Evolutionary conservation across 2,113 vertebrate species (phyloP), one percentile per base, ranked within the genome.

Genomic region (Irena cyanogastra): DNA sequence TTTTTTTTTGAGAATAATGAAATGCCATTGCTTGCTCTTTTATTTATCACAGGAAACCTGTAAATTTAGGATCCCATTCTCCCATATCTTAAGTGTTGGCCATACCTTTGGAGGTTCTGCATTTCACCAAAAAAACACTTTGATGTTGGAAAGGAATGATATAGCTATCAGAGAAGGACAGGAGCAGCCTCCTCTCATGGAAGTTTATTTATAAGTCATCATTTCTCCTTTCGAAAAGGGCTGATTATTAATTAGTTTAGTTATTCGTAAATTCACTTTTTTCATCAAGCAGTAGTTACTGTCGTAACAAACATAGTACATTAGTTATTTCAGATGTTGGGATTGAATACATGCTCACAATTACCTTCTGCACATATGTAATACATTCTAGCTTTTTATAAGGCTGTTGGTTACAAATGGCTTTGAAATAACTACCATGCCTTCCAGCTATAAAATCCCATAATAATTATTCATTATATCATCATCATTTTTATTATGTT

Each of bases 341-440:
- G 47, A 42, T 90, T 96, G 89, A 77, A 70, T 89, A 70, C n/a
- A 61, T 16, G 23, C 49, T 93, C 0, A 0, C 69, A 89, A 75
- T 87, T 95, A 95, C 92, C 90, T 96, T 96, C 90, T 84, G 83
- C 86, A 95, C 94, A 95, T 94, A 86, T 96, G 93, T 84, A 78
- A 78, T 90, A 69, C 80, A 95, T 96, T 96, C 83, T 90, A 82
- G 80, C 76, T 77, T 96, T 97, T 96, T 97, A 96, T 95, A 96
- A 95, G 80, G 72, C 87, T 94, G 89, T 93, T 91, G 92, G 83
- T 95, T 97, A 95, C 89, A 88, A 95, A 94, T 95, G 84, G 86
- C 92, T 96, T 96, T 96, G 94, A 97, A 97, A 97, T 96, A 96
- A 96, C 86, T 91, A 87, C 93, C 80, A 47, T 90, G 89, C 90